Base-by-base conservation (phyloP, 2,888 invertebrate genomes). In the Callosobruchus maculatus region DNA sequence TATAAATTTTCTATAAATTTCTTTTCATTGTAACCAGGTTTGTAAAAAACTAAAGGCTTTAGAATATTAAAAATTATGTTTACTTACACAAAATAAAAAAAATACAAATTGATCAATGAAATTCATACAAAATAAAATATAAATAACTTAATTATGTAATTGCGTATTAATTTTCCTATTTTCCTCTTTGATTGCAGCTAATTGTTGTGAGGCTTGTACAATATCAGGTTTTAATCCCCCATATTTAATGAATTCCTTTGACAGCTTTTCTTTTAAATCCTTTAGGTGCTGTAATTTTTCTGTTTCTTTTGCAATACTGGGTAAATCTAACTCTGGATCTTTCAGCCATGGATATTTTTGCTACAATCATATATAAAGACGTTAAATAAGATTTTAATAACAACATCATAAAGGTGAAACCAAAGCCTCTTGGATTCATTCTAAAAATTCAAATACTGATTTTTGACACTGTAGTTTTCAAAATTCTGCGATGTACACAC, bases 201-300 rank as follows among this genome's bases (percentile, higher is more conserved):
- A 77, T 78, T 86, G 85, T 78, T 82, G 79, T 22, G 78, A 79
- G n/a, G 86, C 86, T 78, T 84, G 82, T 73, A 78, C 78, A 13
- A 86, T 78, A 77, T 86, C 83, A 21, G 85, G 85, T 77, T 83
- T 83, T 26, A 86, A 77, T 22, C 82, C 83, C 75, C 82, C 77
- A 77, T 84, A 86, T 31, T 78, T 73, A 21, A 80, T 81, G 30
- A 85, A 76, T 76, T 85, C 84, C 74, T 82, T 79, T 21, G 80
- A 67, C 74, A 86, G 79, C 74, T 81, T 80, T 22, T 82, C 81
- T 73, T 83, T 83, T 72, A 82, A 80, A 30, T 81, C 81, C 75
- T 80, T 79, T 72, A 84, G 78, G 31, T 73, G 76, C 74, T 78
- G 80, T 70, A 85, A 76, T 20, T 74, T 81, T 49, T 83, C 81